Evolutionary conservation across 2,888 invertebrate species (phyloP).

Genomic region (Thera obeliscata): DNA sequence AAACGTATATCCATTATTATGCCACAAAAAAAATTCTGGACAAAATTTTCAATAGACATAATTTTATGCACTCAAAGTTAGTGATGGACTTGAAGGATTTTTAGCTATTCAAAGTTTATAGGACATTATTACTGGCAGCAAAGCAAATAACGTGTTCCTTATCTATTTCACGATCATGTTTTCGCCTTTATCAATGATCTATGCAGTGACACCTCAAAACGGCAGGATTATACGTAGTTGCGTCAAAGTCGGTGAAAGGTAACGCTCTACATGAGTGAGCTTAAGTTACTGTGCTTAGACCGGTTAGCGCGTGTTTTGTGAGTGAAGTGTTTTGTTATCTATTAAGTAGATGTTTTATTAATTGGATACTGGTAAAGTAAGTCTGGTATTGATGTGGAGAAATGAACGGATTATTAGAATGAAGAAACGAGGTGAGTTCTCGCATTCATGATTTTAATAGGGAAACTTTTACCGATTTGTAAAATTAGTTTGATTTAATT

Average conservation of each 20-base stretch:
- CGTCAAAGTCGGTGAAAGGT: conserved; percentile 56
- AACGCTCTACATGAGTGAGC: conserved; percentile 34
- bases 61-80: too few relatives aligned
- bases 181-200: conserved; percentile 3
- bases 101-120: not conserved
- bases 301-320: conserved; percentile 25
- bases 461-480: not conserved
- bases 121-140: not conserved
- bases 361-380: not conserved
- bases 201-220: conserved; percentile 21
- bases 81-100: too few relatives aligned
- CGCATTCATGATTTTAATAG: not conserved
- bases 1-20: too few relatives aligned
- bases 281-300: conserved; percentile 28
- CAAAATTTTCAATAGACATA: too few relatives aligned
- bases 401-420: conserved; percentile 12
- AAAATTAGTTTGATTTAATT: not conserved
- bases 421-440: conserved; percentile 26
- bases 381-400: conserved; percentile 16
- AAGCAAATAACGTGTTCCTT: not conserved
- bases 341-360: not conserved
- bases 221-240: conserved; percentile 36
- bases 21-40: too few relatives aligned
- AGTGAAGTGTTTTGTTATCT: conserved; percentile 25
- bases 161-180: conserved; percentile 4